A percentile compares a stretch with the other conserved stretches of the same genome.
Conservation (phyloP, 1,140 invertebrate genomes). For the Subanguina moxae region DNA sequence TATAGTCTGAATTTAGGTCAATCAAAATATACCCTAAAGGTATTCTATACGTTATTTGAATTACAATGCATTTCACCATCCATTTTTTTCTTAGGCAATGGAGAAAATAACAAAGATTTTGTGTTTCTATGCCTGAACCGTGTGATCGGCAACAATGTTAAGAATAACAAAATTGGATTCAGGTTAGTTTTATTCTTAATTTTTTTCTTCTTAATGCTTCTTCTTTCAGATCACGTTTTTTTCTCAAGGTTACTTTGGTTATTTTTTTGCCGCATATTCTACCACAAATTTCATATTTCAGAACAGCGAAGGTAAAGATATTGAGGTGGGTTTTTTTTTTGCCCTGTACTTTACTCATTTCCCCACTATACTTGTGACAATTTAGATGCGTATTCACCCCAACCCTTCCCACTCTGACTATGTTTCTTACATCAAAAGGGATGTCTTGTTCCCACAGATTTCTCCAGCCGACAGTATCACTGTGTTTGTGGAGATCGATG, state of each 20-base stretch:
- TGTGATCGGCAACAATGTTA: slow-evolving; percentile 41
- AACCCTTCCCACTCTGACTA: slow-evolving; percentile 59
- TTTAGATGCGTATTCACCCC: slow-evolving; percentile 54
- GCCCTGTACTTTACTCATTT: neutral
- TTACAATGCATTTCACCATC: no score
- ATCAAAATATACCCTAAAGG: slow-evolving; percentile 59
- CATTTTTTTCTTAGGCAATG: slow-evolving; percentile 38
- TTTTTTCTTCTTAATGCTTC: neutral
- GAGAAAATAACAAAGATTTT: slow-evolving; percentile 54
- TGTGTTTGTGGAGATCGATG: slow-evolving; percentile 59
- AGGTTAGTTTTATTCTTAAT: slow-evolving; percentile 27
- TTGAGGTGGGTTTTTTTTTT: slow-evolving; percentile 33
- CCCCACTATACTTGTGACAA: neutral
- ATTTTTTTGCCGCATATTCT: no score
- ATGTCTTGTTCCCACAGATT: slow-evolving; percentile 58
- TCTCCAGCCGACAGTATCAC: slow-evolving; percentile 55
- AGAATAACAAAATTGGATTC: slow-evolving; percentile 58
- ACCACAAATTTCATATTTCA: no score
- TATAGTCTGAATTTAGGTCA: slow-evolving; percentile 18
- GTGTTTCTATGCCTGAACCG: slow-evolving; percentile 58
- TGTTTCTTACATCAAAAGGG: slow-evolving; percentile 58
- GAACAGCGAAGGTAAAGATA: slow-evolving; percentile 57
- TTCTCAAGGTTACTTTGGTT: slow-evolving; percentile 41
- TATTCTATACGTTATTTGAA: no score
- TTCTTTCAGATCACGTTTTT: slow-evolving; percentile 50